Evolutionary conservation across 2,888 invertebrate genomes (phyloP).

Genomic region (Noctua janthe): DNA sequence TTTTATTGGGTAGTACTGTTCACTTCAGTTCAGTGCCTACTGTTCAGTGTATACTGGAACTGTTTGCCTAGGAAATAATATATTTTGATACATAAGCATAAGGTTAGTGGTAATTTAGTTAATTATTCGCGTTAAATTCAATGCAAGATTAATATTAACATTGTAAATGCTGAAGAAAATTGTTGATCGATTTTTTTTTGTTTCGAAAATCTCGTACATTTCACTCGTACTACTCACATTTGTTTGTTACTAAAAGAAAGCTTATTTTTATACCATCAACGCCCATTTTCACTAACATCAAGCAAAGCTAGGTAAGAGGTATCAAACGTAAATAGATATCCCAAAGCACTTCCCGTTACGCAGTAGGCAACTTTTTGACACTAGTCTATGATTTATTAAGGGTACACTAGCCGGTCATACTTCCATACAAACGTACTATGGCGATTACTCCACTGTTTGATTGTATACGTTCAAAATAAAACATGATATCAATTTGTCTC

Average conservation of each 20-base stretch:
- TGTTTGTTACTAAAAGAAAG: neutral
- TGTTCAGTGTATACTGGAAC: constrained; percentile 11
- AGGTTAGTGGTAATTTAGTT: neutral
- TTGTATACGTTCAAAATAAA: too few relatives aligned
- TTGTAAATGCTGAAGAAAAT: neutral
- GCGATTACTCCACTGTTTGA: too few relatives aligned
- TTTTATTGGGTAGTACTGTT: neutral
- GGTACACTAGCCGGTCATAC: too few relatives aligned
- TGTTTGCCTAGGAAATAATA: constrained; percentile 20
- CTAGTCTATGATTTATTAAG: neutral
- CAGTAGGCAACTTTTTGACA: neutral
- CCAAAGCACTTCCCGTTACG: neutral
- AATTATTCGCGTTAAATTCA: neutral
- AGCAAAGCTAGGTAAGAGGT: neutral
- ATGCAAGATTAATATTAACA: neutral
- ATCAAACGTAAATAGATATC: neutral
- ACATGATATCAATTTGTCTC: too few relatives aligned
- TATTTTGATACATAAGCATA: constrained; percentile 16
- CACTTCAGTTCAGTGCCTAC: constrained; percentile 6
- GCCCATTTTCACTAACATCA: neutral
- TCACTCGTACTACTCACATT: neutral
- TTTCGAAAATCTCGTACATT: neutral
- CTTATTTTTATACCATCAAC: neutral
- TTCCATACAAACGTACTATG: too few relatives aligned
- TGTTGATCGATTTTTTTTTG: neutral